These are phyloP conservation scores for Atherix ibis DNA, from an alignment of 2,888 invertebrate species.

Conservation along the genomic window DNA sequence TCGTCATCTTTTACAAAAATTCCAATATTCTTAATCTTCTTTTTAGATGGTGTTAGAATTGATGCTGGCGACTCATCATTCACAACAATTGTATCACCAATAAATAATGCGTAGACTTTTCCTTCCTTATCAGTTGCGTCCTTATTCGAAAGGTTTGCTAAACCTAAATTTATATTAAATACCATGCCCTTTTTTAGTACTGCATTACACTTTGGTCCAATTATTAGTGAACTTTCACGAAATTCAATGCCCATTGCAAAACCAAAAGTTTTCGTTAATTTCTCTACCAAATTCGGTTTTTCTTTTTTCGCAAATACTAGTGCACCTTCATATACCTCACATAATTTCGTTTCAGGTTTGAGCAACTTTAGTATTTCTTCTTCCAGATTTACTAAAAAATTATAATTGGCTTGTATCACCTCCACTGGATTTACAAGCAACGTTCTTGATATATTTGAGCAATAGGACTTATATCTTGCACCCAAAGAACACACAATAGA, in stretches of 20 bases:
- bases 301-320: constrained; percentile 70
- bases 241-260: constrained; percentile 99
- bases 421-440: constrained; percentile 86
- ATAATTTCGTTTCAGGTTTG: constrained; percentile 65
- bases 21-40: constrained; percentile 88
- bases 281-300: constrained; percentile 69
- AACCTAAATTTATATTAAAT: constrained; percentile 88
- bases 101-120: constrained; percentile 80
- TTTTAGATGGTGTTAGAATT: constrained; percentile 80
- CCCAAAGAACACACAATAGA: constrained; percentile 91
- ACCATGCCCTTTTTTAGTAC: constrained; percentile 85
- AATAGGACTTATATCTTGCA: constrained; percentile 91
- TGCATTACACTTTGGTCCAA: constrained; percentile 76
- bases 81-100: constrained; percentile 94
- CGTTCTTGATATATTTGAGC: constrained; percentile 94
- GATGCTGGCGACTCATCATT: constrained; percentile 78
- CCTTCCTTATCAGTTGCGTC: constrained; percentile 73
- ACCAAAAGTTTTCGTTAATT: constrained; percentile 88
- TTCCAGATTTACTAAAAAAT: constrained; percentile 74
- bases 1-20: constrained; percentile 87
- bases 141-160: constrained; percentile 68
- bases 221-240: constrained; percentile 81
- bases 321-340: constrained; percentile 74
- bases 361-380: constrained; percentile 79
- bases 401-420: constrained; percentile 70